Base-by-base conservation (phyloP, 2,113 vertebrate genomes). In the Oncorhynchus clarkii region DNA sequence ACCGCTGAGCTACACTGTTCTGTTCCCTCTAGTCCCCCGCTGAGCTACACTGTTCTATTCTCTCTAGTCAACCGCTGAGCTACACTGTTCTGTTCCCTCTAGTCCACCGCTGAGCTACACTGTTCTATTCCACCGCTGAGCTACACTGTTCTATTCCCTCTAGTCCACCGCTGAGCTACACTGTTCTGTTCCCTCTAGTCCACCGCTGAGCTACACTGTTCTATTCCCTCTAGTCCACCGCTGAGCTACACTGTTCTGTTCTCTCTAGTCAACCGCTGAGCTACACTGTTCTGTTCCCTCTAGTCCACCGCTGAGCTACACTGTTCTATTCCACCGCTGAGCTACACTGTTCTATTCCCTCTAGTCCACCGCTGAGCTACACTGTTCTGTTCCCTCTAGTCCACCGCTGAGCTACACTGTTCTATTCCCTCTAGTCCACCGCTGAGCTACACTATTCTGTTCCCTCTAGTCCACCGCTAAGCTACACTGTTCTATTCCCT, bases 51-150 rank as follows among this genome's bases (percentile, higher is more conserved):
- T 6, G 5, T 34, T 78, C 73, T 70, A 34, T 39, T 51, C n/a
- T n/a, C n/a, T n/a, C n/a, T n/a, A n/a, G n/a, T 78, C 64, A n/a
- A 78, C 54, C 57, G 71, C 78, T 22, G 80, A 85, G 80, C 76
- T 29, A 69, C 74, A 27, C 78, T 77, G 76, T 86, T 88, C 88
- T 85, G n/a, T n/a, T n/a, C n/a, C n/a, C n/a, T n/a, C n/a, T n/a
- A n/a, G n/a, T n/a, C n/a, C n/a, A n/a, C n/a, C 1, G 0, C 31
- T 34, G 31, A 34, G 31, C 31, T 34, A 0, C 31, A 34, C 31
- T 6, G 5, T 34, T 78, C 73, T 70, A 34, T 39, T 51, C 77
- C 64, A 78, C 54, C 57, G 71, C 78, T 22, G 80, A 85, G 80
- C 76, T 29, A 69, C 74, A 27, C 78, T 77, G 76, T 86, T 88